These are phyloP conservation scores for Lytechinus variegatus DNA, from an alignment of 35 echinoderm and acorn worm species.

Conservation along the genomic window DNA sequence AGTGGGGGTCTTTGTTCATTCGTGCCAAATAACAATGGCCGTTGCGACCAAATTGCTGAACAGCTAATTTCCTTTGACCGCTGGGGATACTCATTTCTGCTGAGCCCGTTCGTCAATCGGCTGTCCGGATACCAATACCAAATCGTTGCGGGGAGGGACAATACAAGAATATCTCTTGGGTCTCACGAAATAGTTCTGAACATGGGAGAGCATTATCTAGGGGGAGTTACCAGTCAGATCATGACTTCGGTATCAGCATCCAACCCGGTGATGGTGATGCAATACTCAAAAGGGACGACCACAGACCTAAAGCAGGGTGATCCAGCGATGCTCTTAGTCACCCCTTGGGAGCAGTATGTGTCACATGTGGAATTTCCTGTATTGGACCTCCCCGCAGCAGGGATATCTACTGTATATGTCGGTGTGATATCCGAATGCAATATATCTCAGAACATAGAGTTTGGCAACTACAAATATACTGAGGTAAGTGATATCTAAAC, in stretches of 20 bases:
- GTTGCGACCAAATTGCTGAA: slow-evolving; percentile 34
- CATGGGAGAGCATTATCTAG: slow-evolving; percentile 5
- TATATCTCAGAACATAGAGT: neutral
- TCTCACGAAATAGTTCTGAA: neutral
- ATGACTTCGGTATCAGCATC: neutral
- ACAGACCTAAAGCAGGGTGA: neutral
- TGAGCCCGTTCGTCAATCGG: neutral
- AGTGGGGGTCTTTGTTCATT: neutral
- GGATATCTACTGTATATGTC: neutral
- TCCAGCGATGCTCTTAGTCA: slow-evolving; percentile 22
- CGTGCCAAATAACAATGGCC: neutral
- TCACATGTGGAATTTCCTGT: slow-evolving; percentile 1
- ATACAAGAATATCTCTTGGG: neutral
- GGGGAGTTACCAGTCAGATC: neutral
- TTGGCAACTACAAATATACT: neutral
- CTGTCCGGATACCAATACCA: slow-evolving; percentile 31
- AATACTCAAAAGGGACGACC: neutral
- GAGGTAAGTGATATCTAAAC: neutral
- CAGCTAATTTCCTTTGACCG: slow-evolving; percentile 31
- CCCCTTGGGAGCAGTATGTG: slow-evolving; percentile 14
- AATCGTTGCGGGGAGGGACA: neutral
- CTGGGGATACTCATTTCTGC: slow-evolving; percentile 21
- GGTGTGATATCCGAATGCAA: slow-evolving; percentile 17
- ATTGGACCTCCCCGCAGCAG: neutral
- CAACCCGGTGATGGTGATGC: slow-evolving; percentile 24